phyloP scores from a whole-genome alignment of 2,113 vertebrate species.

The Anhinga rufa region DNA sequence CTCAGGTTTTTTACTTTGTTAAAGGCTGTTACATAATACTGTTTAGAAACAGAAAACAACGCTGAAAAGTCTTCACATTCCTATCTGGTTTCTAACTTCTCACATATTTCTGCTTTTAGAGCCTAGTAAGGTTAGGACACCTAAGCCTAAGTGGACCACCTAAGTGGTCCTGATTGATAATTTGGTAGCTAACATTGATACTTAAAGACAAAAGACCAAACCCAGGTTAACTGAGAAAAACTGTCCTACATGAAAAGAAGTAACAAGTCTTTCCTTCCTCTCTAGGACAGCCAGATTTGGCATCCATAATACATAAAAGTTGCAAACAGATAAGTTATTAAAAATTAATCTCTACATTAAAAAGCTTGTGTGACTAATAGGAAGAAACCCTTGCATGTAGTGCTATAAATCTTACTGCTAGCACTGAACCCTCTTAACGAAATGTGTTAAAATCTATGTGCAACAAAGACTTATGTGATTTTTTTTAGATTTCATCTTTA shows the following conservation, averaged over 20 bases:
- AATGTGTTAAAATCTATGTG: slow-evolving; percentile 28
- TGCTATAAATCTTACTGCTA: slow-evolving; percentile 41
- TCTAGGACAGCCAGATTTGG: background rate
- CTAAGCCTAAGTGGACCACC: too few species aligned
- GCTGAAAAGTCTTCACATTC: background rate
- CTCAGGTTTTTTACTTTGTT: background rate
- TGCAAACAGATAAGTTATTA: slow-evolving; percentile 60
- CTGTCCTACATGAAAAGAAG: background rate
- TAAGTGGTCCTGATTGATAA: background rate
- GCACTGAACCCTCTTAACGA: background rate
- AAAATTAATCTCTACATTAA: slow-evolving; percentile 65
- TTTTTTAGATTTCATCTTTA: background rate
- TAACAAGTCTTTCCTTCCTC: background rate
- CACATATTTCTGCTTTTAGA: background rate
- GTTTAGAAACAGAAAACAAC: background rate
- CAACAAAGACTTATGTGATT: slow-evolving; percentile 4
- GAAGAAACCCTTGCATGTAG: background rate
- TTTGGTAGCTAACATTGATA: background rate
- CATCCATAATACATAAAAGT: background rate
- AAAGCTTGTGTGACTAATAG: slow-evolving; percentile 47
- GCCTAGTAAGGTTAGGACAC: background rate
- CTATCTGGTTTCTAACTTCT: background rate
- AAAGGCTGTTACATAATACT: background rate
- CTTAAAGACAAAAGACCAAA: background rate
- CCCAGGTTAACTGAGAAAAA: background rate